Evolutionary conservation across 1,140 invertebrate genomes (phyloP).

Genomic region (Saccostrea echinata): DNA sequence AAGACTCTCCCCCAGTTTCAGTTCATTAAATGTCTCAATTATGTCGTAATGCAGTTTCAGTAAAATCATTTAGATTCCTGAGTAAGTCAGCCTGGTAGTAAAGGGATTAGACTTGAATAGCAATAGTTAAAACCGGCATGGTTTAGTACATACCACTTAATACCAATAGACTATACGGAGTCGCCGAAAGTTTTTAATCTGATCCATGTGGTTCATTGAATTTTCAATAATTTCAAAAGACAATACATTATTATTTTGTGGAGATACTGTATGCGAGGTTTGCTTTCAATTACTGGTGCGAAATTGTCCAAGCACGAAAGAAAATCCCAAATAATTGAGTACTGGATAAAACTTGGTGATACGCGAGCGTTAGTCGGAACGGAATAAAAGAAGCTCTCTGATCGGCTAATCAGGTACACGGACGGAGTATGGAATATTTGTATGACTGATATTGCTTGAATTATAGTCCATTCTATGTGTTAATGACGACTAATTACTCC

Average conservation of each 20-base stretch:
- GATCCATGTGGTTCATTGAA: neutral
- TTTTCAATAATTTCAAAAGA: conserved; percentile 15
- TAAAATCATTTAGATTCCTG: conserved; percentile 1
- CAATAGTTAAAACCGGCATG: neutral
- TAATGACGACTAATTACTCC: conserved; percentile 20
- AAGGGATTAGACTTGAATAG: no score
- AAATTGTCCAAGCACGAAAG: conserved; percentile 26
- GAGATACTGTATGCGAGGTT: conserved; percentile 2
- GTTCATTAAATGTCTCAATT: no score
- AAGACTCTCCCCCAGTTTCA: no score
- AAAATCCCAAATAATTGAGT: neutral
- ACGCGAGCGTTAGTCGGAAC: neutral
- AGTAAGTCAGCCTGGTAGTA: neutral
- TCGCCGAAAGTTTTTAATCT: neutral
- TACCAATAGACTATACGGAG: neutral
- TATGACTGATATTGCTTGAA: neutral
- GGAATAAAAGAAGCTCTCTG: neutral
- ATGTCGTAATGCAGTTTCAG: neutral
- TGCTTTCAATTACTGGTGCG: conserved; percentile 28
- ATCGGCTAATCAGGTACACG: neutral
- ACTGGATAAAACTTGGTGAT: conserved; percentile 11
- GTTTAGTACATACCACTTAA: neutral
- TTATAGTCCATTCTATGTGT: neutral
- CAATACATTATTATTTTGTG: conserved; percentile 19
- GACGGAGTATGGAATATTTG: neutral